Evolutionary conservation across 2,797 vertebrate genomes (phyloP), one percentile per base, ranked within the genome.

Genomic region (Arrhamphus sclerolepis): DNA sequence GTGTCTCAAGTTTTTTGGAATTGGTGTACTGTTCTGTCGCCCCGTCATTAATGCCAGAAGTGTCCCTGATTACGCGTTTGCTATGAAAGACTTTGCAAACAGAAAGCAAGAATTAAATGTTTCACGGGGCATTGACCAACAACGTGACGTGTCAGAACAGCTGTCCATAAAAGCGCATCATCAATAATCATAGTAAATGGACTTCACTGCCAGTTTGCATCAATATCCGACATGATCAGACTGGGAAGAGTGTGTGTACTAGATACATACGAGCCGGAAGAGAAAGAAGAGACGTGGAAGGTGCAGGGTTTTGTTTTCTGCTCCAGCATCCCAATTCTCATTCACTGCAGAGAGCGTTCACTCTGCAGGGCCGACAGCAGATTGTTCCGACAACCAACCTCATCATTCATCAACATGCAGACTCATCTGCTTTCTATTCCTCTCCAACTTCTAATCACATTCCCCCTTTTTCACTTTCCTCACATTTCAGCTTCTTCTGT

Each of bases 351-450:
- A 89, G 46, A 66, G 66, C 29, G 75, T 60, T 71, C 73, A 81
- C 78, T 82, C 77, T 82, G 81, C 77, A 52, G 84, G 81, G 85
- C 82, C 86, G 85, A 85, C 78, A 83, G 81, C 73, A 85, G 81
- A 88, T 87, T 85, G 83, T 62, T 84, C 68, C 75, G 72, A 86
- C 86, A 82, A 78, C 82, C 85, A 69, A 85, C 70, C 78, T 82
- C 83, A 85, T 88, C 78, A 87, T 83, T 84, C 82, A 82, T 74
- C 60, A 78, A 80, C 78, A 81, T 52, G 11, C 66, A 75, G n/a
- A 61, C 62, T 78, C 78, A 68, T 76, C 56, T 68, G 58, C 58
- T 62, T 63, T 63, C 62, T 42, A 48, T 65, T 83, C 38, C 62
- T 59, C 51, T 65, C 17, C 17, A 9, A 14, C 55, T 46, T 39